These are phyloP conservation scores for Catocala nupta DNA, from an alignment of 2,888 invertebrate genomes.

Conservation along the genomic window DNA sequence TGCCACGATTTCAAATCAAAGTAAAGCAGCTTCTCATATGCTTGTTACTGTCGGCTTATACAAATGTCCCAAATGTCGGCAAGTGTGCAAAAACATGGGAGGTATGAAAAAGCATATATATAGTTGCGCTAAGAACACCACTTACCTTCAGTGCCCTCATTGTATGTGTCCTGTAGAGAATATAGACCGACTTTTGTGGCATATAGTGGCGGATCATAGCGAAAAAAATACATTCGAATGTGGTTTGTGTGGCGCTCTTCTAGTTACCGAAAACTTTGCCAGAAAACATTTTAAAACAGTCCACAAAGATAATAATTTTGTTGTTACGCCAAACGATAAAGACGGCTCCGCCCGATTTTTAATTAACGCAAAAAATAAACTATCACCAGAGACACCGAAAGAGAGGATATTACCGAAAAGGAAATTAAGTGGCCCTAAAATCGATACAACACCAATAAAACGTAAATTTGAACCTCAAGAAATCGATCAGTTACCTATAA, in stretches of 20 bases:
- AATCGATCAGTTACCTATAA: slow-evolving; percentile 88
- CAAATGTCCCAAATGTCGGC: slow-evolving; percentile 65
- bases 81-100: slow-evolving; percentile 34
- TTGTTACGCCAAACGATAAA: slow-evolving; percentile 3
- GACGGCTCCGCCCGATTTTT: slow-evolving; percentile 12
- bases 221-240: slow-evolving; percentile 49
- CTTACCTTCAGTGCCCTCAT: slow-evolving; percentile 36
- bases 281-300: slow-evolving; percentile 56
- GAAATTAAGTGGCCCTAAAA: slow-evolving; percentile 37
- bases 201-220: slow-evolving; percentile 56
- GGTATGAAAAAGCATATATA: slow-evolving; percentile 56
- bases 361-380: slow-evolving; percentile 6
- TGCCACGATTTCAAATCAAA: slow-evolving; percentile 4
- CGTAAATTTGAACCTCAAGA: slow-evolving; percentile 88
- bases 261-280: slow-evolving; percentile 14
- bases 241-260: slow-evolving; percentile 48
- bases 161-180: slow-evolving; percentile 26
- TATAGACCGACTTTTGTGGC: slow-evolving; percentile 52
- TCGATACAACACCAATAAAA: slow-evolving; percentile 55
- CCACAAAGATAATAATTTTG: slow-evolving; percentile 49
- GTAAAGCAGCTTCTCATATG: slow-evolving; percentile 18
- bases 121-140: slow-evolving; percentile 1
- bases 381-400: slow-evolving; percentile 3
- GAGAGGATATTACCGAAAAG: slow-evolving; percentile 45
- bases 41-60: slow-evolving; percentile 39